A percentile compares a stretch with the other conserved stretches of the same genome.
phyloP scores from a whole-genome alignment of 2,888 invertebrate genomes.

The Petrolisthes manimaculis region DNA sequence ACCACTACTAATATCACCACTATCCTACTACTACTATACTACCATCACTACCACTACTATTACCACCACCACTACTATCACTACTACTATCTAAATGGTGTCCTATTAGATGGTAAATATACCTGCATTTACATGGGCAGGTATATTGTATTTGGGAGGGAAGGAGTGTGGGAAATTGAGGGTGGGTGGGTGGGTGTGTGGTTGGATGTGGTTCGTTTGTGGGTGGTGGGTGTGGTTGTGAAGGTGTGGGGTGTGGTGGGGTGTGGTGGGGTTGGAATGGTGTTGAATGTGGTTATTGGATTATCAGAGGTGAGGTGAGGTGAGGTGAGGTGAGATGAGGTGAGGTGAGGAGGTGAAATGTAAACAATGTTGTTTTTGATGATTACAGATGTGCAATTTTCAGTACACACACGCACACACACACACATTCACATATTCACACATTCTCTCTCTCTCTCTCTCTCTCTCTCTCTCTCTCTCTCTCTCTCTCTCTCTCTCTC shows the following conservation, averaged over 20 bases:
- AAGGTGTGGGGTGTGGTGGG: too few species aligned
- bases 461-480: conserved; percentile 18
- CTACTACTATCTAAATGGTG: not conserved
- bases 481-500: conserved; percentile 27
- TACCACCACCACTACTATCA: not conserved
- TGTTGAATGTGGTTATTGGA: too few species aligned
- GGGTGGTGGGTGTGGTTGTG: not conserved
- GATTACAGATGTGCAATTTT: not conserved
- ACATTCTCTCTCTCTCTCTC: conserved; percentile 16
- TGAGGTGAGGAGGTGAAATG: too few species aligned
- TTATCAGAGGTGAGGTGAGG: too few species aligned
- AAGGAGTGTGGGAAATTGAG: not conserved
- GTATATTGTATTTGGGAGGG: not conserved
- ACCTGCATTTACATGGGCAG: too few species aligned
- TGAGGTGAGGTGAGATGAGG: too few species aligned
- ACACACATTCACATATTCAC: not conserved
- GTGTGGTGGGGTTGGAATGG: too few species aligned
- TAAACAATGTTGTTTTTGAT: not conserved
- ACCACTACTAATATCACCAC: not conserved
- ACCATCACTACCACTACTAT: not conserved
- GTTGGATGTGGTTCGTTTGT: not conserved
- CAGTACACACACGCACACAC: not conserved
- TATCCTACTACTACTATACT: not conserved
- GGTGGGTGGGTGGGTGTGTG: not conserved
- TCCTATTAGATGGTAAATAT: not conserved